A percentile compares a stretch with the other conserved stretches of the same genome.
phyloP scores from a whole-genome alignment of 2,797 vertebrate genomes.

The Gobio occitaniae region DNA sequence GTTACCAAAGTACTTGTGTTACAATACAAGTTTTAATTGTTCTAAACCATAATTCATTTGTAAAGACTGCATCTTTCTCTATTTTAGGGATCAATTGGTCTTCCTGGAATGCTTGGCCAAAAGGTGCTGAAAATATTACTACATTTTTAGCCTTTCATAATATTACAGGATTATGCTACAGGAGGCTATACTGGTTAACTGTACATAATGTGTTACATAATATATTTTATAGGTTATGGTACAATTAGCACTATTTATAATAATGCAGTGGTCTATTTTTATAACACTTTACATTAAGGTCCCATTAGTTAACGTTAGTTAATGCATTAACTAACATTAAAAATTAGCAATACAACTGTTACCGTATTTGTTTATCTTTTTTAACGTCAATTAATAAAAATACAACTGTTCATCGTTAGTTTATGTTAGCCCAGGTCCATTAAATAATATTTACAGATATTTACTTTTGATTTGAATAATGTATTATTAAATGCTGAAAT shows the following conservation, averaged over 20 bases:
- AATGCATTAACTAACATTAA: neutral
- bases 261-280: neutral
- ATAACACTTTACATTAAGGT: neutral
- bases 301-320: neutral
- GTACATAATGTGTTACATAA: neutral
- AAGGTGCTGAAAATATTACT: conserved; percentile 80
- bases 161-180: neutral
- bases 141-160: neutral
- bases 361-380: neutral
- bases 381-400: neutral
- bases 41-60: neutral
- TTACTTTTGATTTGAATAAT: neutral
- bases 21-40: neutral
- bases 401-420: neutral
- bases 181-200: neutral
- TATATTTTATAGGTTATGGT: no score
- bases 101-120: conserved; percentile 97
- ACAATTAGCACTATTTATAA: neutral
- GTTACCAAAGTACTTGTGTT: conserved; percentile 28
- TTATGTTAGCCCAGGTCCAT: no score
- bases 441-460: neutral
- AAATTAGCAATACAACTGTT: neutral
- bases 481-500: neutral
- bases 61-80: conserved; percentile 46
- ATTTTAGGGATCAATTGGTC: conserved; percentile 89